Evolutionary conservation across 1,140 invertebrate genomes (phyloP), one percentile per base, ranked within the genome.

Genomic region (Anastrepha ludens): DNA sequence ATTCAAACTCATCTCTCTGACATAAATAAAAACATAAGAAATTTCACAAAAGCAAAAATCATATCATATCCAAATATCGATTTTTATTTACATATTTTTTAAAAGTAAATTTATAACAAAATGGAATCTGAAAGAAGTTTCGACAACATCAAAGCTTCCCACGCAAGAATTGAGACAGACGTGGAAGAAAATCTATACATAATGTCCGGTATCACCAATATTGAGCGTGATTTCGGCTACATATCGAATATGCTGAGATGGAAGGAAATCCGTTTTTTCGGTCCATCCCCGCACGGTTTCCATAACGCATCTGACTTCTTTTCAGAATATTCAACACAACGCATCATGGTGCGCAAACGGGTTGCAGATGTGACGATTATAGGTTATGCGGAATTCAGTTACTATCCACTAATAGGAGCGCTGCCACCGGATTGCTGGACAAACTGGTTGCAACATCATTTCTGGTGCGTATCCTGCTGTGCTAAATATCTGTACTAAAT

Each of bases 341-440:
- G 85, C 1, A n/a, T 86, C 4, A 65, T 86, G 59, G 85, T 86
- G 59, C 85, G 85, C n/a, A 17, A 62, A 20, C 59, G 29, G 2
- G 17, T 13, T n/a, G 29, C 58, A 3, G 85, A 86, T 50, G 85
- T 86, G 2, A 81, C 47, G 7, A 20, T 81, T 11, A 81, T 91
- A 17, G 91, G 89, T 64, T 92, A 91, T 85, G 91, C 90, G 6
- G 91, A 92, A 86, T 86, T 92, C 8, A 89, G 90, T 1, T 90
- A 91, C 50, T 91, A 91, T 88, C 91, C 91, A 2, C 13, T 65
- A 8, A 64, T 92, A 3, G 20, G 47, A 3, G 88, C 90, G 0
- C 4, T 92, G 78, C 89, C 90, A 62, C 88, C 70, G 11, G 91
- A 92, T 50, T 87, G 87, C 20, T 92, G 91, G 91, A 13, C 89